phyloP scores from a whole-genome alignment of 2,797 vertebrate genomes.

The Tapirus indicus region DNA sequence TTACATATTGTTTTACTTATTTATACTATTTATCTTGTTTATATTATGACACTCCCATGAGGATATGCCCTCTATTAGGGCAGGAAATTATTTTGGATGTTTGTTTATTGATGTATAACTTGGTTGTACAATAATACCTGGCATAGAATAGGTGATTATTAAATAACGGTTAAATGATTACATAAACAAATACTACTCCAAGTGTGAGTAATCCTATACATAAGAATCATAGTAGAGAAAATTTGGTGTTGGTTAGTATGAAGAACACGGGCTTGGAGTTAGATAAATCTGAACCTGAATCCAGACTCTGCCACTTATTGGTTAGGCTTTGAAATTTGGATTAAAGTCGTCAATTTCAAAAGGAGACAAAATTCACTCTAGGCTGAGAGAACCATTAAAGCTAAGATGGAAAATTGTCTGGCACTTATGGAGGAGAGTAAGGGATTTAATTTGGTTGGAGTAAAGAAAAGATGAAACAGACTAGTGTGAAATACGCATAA shows the following conservation, averaged over 20 bases:
- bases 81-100: neutral
- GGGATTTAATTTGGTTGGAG: neutral
- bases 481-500: neutral
- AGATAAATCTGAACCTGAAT: conserved; percentile 22
- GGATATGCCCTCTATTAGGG: neutral
- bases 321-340: neutral
- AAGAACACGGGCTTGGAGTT: neutral
- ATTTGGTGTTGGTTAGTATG: neutral
- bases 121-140: neutral
- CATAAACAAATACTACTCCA: neutral
- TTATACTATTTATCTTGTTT: neutral
- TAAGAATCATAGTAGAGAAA: neutral
- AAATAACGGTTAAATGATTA: neutral
- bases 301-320: neutral
- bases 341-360: neutral
- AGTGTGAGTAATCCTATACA: neutral
- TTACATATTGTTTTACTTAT: neutral
- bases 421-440: neutral
- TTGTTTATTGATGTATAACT: neutral
- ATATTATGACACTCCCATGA: neutral
- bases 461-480: conserved; percentile 53
- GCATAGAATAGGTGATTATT: neutral
- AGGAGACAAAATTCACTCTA: neutral
- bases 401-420: neutral
- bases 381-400: neutral